Evolutionary conservation across 2,113 vertebrate species (phyloP).

Genomic region (Saimiri boliviensis): DNA sequence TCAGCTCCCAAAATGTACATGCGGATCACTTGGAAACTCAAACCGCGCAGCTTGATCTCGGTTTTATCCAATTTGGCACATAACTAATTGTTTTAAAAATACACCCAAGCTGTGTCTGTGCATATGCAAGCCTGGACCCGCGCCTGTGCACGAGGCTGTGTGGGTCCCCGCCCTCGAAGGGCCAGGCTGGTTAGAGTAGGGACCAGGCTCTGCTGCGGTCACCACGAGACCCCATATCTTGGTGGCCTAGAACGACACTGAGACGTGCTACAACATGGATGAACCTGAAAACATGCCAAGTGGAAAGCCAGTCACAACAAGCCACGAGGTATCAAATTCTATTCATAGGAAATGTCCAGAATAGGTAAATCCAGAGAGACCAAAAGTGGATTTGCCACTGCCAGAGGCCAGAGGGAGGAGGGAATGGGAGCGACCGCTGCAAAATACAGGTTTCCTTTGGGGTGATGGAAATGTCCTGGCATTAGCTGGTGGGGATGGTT

Average conservation of each 20-base stretch:
- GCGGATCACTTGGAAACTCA: conserved; percentile 17
- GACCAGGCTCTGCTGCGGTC: background rate
- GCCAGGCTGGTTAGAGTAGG: background rate
- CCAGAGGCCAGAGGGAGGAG: background rate
- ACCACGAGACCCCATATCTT: background rate
- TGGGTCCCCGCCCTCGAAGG: rapidly evolving
- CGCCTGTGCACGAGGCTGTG: background rate
- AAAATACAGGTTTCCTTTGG: background rate
- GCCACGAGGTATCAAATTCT: rapidly evolving
- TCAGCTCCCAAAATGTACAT: background rate
- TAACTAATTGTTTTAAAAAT: conserved; percentile 48
- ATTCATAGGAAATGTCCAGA: background rate
- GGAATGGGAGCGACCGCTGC: background rate
- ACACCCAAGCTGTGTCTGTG: background rate
- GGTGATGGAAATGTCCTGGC: background rate
- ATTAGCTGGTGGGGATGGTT: background rate
- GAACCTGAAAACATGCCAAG: background rate
- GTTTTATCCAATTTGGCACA: conserved; percentile 21
- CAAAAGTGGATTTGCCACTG: background rate
- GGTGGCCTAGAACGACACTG: background rate
- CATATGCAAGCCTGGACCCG: background rate
- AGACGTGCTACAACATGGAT: background rate
- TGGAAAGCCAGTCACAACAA: background rate
- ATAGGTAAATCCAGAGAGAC: background rate
- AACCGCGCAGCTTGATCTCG: background rate